Base-by-base conservation (phyloP, 2,797 vertebrate genomes). In the Diceros bicornis region DNA sequence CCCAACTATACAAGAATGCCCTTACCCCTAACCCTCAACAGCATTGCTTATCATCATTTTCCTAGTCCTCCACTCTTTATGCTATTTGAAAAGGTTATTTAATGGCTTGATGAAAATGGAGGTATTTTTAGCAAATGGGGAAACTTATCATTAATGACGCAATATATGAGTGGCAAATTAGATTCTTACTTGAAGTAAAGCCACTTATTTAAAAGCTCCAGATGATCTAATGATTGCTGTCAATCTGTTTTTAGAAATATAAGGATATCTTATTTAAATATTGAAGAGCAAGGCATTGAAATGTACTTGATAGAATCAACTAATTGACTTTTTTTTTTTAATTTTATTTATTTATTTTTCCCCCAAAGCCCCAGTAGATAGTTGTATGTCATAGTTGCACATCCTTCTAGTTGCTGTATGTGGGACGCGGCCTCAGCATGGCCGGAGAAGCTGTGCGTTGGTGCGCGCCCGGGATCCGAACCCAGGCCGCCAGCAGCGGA, bases 61-160 rank as follows among this genome's bases (percentile, higher is more conserved):
- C 25, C 50, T 89, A 78, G 47, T 74, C 37, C 17, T 92, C 0
- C 21, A 37, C 16, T 57, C 59, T 55, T 83, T 92, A 50, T 94
- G 7, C 29, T 78, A 92, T 97, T 88, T 59, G 41, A 47, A 72
- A 89, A 91, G 8, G 0, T 95, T 97, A 55, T 79, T 97, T 96
- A 96, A 68, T 91, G 44, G 10, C 85, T 97, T 91, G 10, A 62
- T 91, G n/a, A 92, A 97, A 97, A 89, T 50, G 10, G 69, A 96
- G 25, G 0, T 9, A 1, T 97, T 97, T 98, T 97, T 88, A 96
- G 62, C 27, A 62, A 52, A 83, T 94, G 2, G 2, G 6, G 69
- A 69, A 32, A 69, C 78, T 96, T 97, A 81, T 37, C n/a, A 23
- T 69, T 95, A 94, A 88, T 95, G 79, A 55, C 85, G 34, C 20